Percentiles rank a stretch among this genome's conserved stretches.
Conservation (phyloP, 2,797 vertebrate species). For the Peromyscus eremicus region DNA sequence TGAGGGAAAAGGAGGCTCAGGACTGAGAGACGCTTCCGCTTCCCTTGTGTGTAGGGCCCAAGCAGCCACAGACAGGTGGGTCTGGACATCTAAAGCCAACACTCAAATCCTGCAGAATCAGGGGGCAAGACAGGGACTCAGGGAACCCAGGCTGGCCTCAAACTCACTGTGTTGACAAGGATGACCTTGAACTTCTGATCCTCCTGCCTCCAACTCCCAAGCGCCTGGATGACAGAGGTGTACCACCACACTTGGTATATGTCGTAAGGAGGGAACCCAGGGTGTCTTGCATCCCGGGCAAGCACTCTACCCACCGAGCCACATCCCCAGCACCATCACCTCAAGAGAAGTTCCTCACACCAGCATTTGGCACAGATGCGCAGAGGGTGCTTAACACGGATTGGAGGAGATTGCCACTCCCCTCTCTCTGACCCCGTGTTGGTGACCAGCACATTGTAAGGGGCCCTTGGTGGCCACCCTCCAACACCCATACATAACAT, state of each 20-base stretch:
- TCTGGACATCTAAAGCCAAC: background rate
- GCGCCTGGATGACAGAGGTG: background rate
- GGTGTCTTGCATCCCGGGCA: too few species aligned
- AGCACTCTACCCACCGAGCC: background rate
- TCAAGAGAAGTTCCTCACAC: background rate
- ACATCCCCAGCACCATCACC: rapidly evolving
- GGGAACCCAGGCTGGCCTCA: background rate
- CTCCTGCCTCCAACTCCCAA: background rate
- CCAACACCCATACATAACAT: background rate
- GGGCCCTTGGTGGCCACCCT: background rate
- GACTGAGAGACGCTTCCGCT: background rate
- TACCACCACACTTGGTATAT: background rate
- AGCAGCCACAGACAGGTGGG: background rate
- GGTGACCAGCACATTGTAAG: background rate
- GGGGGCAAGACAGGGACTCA: background rate
- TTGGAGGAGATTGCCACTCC: background rate
- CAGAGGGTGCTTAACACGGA: background rate
- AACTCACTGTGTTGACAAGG: too few species aligned
- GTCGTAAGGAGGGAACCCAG: background rate
- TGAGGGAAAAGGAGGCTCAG: background rate
- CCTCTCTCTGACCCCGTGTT: background rate
- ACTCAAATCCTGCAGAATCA: background rate
- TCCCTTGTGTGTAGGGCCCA: background rate
- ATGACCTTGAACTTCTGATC: background rate
- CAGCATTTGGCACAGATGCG: background rate